These are phyloP conservation scores for Toxonevra muliebris DNA, from an alignment of 2,888 invertebrate species.

Conservation along the genomic window DNA sequence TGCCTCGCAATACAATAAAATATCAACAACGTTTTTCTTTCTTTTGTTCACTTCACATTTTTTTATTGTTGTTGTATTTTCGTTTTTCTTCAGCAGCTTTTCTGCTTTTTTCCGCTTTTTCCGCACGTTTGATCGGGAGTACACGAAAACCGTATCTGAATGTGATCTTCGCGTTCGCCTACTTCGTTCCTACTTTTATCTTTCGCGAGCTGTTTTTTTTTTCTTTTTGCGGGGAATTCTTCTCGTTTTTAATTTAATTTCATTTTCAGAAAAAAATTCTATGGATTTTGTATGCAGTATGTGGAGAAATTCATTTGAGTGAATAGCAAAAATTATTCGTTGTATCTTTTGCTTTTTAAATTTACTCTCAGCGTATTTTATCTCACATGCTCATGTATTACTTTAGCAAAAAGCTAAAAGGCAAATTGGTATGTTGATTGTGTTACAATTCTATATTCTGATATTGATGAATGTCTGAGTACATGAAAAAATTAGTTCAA, in stretches of 20 bases:
- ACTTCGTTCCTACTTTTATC: not conserved
- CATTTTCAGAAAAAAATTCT: not conserved
- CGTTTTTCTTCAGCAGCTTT: slow-evolving; percentile 9
- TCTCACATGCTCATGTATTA: not conserved
- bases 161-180: slow-evolving; percentile 15
- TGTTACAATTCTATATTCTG: too few relatives aligned
- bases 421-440: not conserved
- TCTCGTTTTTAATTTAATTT: not conserved
- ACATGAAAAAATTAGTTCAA: too few relatives aligned
- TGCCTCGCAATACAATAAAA: too few relatives aligned
- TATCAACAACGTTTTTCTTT: too few relatives aligned
- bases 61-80: not conserved
- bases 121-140: slow-evolving; percentile 46
- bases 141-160: slow-evolving; percentile 50
- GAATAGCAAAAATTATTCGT: too few relatives aligned
- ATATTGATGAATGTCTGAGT: too few relatives aligned
- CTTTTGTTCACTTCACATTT: too few relatives aligned
- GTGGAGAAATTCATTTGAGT: not conserved
- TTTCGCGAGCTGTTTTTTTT: too few relatives aligned
- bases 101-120: slow-evolving; percentile 30
- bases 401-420: not conserved
- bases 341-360: not conserved
- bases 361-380: not conserved
- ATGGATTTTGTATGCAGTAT: not conserved
- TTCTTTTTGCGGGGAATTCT: too few relatives aligned